Conservation (phyloP, 2,888 invertebrate genomes). For the Ptilodon capucinus region DNA sequence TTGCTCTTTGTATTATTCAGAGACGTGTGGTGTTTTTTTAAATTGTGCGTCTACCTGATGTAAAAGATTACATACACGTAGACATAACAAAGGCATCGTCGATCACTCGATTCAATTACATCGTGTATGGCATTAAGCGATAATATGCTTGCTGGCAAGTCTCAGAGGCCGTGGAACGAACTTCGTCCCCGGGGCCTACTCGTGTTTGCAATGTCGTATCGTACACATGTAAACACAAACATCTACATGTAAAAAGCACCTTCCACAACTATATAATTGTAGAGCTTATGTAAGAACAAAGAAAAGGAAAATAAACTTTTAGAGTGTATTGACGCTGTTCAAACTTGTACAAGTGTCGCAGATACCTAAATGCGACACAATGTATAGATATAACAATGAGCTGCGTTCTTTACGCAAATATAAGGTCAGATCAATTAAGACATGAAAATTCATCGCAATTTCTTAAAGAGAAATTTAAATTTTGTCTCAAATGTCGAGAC, state of each 20-base stretch:
- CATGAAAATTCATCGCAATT: slow-evolving; percentile 1
- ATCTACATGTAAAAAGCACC: slow-evolving; percentile 49
- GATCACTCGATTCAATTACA: slow-evolving; percentile 48
- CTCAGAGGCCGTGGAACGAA: slow-evolving; percentile 53
- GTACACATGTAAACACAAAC: too few species aligned
- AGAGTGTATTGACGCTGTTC: too few species aligned
- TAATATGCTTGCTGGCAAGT: slow-evolving; percentile 49
- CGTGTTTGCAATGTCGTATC: slow-evolving; percentile 38
- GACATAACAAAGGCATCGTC: slow-evolving; percentile 27
- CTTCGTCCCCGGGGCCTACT: slow-evolving; percentile 32
- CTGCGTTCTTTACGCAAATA: too few species aligned
- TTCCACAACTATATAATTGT: slow-evolving; percentile 6
- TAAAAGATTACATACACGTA: background rate
- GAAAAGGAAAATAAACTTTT: slow-evolving; percentile 10
- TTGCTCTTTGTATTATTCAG: too few species aligned
- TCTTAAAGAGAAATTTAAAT: slow-evolving; percentile 42
- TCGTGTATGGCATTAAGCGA: slow-evolving; percentile 49
- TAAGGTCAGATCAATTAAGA: too few species aligned
- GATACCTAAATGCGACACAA: too few species aligned
- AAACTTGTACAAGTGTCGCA: too few species aligned
- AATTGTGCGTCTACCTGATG: too few species aligned
- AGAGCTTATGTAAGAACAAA: background rate
- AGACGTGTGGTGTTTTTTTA: too few species aligned
- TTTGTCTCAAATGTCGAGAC: slow-evolving; percentile 28
- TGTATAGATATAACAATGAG: too few species aligned